Percentiles rank a stretch among this genome's conserved stretches.
These are phyloP conservation scores for Drosophila chauvacae DNA, from an alignment of 1,140 invertebrate genomes.

Conservation along the genomic window DNA sequence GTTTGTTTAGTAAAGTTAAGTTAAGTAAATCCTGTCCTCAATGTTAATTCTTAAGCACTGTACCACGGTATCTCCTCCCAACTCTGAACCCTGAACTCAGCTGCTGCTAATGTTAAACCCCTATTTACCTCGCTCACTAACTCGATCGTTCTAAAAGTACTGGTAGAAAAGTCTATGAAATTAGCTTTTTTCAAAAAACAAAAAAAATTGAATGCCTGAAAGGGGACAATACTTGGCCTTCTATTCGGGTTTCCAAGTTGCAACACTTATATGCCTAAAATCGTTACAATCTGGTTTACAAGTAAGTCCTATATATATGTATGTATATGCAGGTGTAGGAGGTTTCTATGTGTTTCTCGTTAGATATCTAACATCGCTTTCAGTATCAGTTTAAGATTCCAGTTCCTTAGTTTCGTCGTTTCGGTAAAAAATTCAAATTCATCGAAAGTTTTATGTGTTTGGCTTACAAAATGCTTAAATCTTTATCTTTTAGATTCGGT, in stretches of 20 bases:
- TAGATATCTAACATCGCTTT: conserved; percentile 42
- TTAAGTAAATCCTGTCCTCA: conserved; percentile 48
- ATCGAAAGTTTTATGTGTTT: conserved; percentile 42
- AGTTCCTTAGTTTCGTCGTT: conserved; percentile 35
- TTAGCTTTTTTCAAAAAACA: conserved; percentile 23
- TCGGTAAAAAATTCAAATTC: conserved; percentile 52
- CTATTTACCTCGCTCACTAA: conserved; percentile 23
- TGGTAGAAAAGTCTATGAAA: conserved; percentile 69
- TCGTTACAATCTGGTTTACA: conserved; percentile 70
- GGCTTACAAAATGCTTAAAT: conserved; percentile 43
- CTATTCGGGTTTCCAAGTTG: conserved; percentile 50
- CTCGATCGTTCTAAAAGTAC: conserved; percentile 61
- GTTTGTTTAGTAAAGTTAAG: conserved; percentile 37
- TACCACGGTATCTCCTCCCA: conserved; percentile 34
- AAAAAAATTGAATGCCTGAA: conserved; percentile 24
- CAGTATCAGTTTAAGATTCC: conserved; percentile 64
- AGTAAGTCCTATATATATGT: conserved; percentile 58
- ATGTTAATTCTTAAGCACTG: conserved; percentile 56
- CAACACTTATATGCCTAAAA: conserved; percentile 79
- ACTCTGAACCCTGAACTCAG: conserved; percentile 29
- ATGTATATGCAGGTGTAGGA: conserved; percentile 57
- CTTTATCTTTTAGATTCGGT: conserved; percentile 25
- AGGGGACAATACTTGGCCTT: conserved; percentile 38
- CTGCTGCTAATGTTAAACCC: conserved; percentile 58
- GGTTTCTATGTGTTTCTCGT: conserved; percentile 50